Base-by-base conservation (phyloP, 1,140 invertebrate genomes). In the Magallana ariakensis region DNA sequence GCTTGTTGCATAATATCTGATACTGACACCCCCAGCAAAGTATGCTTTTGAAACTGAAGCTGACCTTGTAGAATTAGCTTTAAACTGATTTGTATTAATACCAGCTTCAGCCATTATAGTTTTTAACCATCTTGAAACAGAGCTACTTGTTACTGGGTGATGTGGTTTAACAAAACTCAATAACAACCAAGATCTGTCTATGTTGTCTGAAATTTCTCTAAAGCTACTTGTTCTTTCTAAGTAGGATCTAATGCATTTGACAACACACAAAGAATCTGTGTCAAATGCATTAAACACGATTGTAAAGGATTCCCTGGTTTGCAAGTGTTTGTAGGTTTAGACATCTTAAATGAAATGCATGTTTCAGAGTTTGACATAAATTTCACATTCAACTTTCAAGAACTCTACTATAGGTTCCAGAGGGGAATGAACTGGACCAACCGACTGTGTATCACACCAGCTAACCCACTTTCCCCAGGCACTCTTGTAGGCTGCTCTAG, bases 101-200 rank as follows among this genome's bases (percentile, higher is more conserved):
- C 33, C 33, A 66, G n/a, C 60, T 62, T 70, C 58, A 70, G 53
- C 19, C 66, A 70, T 62, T 53, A 62, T 84, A 11, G 53, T 60
- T 70, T 84, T 70, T 70, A 70, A 70, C 83, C 83, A 84, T 54
- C 60, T 62, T 3, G 26, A 53, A 62, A 84, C 56, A 66, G 83
- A 53, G n/a, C 58, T 66, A 70, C 46, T 55, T 70, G 60, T 54
- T 6, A 84, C 60, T 70, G 83, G 19, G 9, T 70, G 58, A 57
- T 84, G 83, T 53, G 83, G 83, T 70, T 84, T 84, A 54, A 84
- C 84, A 53, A 46, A 33, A 54, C 84, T 75, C 19, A 84, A 22
- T 53, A 70, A 53, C 53, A 84, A 70, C 58, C 58, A 62, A 7
- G 83, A 66, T 53, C 58, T 70, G 54, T 62, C 13, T 54, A 53